Evolutionary conservation across 2,797 vertebrate species (phyloP), one percentile per base, ranked within the genome.

Genomic region (Poeciliopsis paucimaculata): DNA sequence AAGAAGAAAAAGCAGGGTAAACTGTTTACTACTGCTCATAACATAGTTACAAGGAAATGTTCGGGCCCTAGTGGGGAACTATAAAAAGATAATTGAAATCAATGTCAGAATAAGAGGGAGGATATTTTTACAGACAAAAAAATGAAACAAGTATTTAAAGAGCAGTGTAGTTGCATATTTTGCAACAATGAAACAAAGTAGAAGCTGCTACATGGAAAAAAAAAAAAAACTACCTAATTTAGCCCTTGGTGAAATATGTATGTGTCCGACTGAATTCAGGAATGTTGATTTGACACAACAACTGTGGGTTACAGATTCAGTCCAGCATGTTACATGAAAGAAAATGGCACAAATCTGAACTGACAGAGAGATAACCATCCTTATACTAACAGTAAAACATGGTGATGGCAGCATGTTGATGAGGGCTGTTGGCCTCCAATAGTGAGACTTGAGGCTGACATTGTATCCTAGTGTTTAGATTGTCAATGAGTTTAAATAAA

Each of bases 1-100:
- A 88, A 81, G 70, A 71, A 85, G 73, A 76, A 64, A 1, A 20
- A 64, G 76, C 64, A 28, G 62, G 46, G 72, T 64, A 72, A 81
- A 53, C 66, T 70, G 60, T 76, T 31, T 75, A 57, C 13, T 36
- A 7, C 53, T 49, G 41, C 26, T 28, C 68, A 82, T 74, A 78
- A 79, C 64, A 39, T 15, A 53, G 46, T 28, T 53, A 6, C 73
- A 41, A 15, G 26, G 8, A 64, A 73, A 78, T 4, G 55, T 73
- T 78, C 64, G 20, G 39, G 39, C 8, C 31, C 41, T 6, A 4
- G 23, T 60, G 5, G 5, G 13, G 45, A 72, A 49, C 31, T 18
- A 20, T n/a, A 49, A 28, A 47, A 43, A 72, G 28, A 31, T 62
- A 73, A 74, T 68, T 76, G 23, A 34, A 57, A n/a, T 9, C 43